Percentiles rank a stretch among this genome's conserved stretches.
phyloP scores from a whole-genome alignment of 1,140 invertebrate genomes.

The Mesaphorura yosii region DNA sequence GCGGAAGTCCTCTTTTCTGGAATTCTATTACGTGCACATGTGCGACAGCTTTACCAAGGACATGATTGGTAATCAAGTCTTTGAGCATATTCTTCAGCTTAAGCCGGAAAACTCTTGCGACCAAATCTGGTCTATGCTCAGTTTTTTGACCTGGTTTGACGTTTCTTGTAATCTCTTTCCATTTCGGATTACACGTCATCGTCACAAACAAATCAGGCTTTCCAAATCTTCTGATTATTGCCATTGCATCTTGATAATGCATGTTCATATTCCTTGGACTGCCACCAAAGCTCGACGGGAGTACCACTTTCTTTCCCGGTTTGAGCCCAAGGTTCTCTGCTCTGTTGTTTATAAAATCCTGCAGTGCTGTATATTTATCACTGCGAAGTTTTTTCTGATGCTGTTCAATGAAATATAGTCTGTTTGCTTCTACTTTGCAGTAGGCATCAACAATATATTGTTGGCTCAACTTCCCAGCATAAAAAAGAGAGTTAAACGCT shows the following conservation, averaged over 20 bases:
- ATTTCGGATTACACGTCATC: constrained; percentile 39
- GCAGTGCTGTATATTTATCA: constrained; percentile 40
- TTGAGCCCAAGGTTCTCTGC: neutral
- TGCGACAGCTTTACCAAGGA: constrained; percentile 35
- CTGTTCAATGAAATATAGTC: constrained; percentile 35
- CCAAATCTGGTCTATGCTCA: constrained; percentile 36
- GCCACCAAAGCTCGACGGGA: constrained; percentile 35
- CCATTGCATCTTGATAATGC: constrained; percentile 35
- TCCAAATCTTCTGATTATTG: constrained; percentile 36
- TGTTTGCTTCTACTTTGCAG: constrained; percentile 41
- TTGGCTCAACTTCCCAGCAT: constrained; percentile 33
- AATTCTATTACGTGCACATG: constrained; percentile 39
- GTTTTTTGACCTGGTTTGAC: constrained; percentile 32
- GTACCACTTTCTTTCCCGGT: constrained; percentile 12
- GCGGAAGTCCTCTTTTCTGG: constrained; percentile 43
- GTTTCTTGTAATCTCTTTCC: constrained; percentile 35
- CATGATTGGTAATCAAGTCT: constrained; percentile 34
- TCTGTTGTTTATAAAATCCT: constrained; percentile 31
- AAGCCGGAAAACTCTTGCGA: constrained; percentile 40
- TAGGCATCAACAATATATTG: constrained; percentile 41
- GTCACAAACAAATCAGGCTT: constrained; percentile 39
- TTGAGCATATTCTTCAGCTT: constrained; percentile 41
- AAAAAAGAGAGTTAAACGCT: constrained; percentile 28
- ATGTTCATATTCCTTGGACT: constrained; percentile 39
- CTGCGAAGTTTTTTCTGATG: constrained; percentile 41